Conservation (phyloP, 2,888 invertebrate species). For the Apamea anceps region DNA sequence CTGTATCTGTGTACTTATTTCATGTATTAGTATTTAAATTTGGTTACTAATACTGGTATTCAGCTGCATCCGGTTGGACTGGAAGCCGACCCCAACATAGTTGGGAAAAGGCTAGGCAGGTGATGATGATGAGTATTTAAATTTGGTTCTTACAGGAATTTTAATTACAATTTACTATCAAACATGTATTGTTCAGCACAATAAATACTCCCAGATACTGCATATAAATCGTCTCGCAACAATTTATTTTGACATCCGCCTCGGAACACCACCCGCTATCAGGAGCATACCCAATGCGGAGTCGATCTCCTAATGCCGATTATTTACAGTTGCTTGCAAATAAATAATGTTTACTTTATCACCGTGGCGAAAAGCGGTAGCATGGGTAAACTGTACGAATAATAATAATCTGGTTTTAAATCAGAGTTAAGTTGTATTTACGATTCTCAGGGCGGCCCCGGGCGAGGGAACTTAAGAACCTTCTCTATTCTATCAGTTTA, state of each 20-base stretch:
- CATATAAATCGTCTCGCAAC: conserved; percentile 44
- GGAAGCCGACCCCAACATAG: too few relatives aligned
- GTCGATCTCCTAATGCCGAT: conserved; percentile 62
- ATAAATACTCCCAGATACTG: conserved; percentile 39
- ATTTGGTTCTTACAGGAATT: not conserved
- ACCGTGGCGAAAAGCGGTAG: conserved; percentile 72
- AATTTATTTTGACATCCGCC: conserved; percentile 62
- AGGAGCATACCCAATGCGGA: conserved; percentile 47
- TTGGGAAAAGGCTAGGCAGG: too few relatives aligned
- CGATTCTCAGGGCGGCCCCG: conserved; percentile 55
- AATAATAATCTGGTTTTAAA: conserved; percentile 75
- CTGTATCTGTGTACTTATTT: not conserved
- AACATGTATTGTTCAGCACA: conserved; percentile 33
- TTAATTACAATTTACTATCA: conserved; percentile 35
- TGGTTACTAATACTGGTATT: too few relatives aligned
- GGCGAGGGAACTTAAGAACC: not conserved
- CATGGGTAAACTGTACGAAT: conserved; percentile 60
- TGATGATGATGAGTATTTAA: too few relatives aligned
- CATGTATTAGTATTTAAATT: not conserved
- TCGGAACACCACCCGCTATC: conserved; percentile 48
- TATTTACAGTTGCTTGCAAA: conserved; percentile 66
- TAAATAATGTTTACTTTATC: conserved; percentile 65
- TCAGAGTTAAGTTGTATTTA: conserved; percentile 77
- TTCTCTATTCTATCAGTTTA: conserved; percentile 29
- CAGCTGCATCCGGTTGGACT: too few relatives aligned